These are phyloP conservation scores for Chauna torquata DNA, from an alignment of 2,113 vertebrate species.

Conservation along the genomic window DNA sequence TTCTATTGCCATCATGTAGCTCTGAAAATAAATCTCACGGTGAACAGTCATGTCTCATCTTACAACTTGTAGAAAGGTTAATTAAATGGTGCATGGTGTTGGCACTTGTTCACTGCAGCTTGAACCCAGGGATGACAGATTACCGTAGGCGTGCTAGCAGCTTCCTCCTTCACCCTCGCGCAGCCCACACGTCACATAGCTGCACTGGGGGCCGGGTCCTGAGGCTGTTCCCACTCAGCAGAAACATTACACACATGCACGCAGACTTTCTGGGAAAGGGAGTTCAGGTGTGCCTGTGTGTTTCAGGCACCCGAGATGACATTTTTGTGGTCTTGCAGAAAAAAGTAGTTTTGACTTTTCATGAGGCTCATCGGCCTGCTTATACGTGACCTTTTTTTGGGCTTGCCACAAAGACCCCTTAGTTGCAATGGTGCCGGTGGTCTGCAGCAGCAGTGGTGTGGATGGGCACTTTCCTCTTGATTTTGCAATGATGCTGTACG, in stretches of 20 bases:
- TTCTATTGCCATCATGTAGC: not conserved
- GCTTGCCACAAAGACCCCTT: not conserved
- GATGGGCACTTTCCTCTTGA: not conserved
- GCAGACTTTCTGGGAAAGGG: not conserved
- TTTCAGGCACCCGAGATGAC: not conserved
- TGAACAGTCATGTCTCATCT: not conserved
- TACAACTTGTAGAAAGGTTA: constrained; percentile 51
- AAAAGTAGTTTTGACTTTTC: not conserved
- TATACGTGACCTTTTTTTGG: not conserved
- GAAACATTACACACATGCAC: not conserved
- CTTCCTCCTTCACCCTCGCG: not conserved
- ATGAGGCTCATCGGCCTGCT: not conserved
- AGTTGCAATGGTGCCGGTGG: not conserved
- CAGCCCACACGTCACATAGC: not conserved
- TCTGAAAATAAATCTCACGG: constrained; percentile 14
- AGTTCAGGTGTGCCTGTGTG: not conserved
- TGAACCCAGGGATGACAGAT: not conserved
- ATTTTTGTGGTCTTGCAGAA: not conserved
- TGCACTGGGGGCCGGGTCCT: rapidly evolving
- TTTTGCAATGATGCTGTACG: not conserved
- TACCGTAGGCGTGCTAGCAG: not conserved
- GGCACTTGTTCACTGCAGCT: constrained; percentile 14
- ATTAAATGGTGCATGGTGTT: constrained; percentile 46
- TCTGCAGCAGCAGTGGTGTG: not conserved
- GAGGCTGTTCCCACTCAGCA: rapidly evolving